Evolutionary conservation across 2,888 invertebrate genomes (phyloP), one percentile per base, ranked within the genome.

Genomic region (Ornithoptera alexandrae): DNA sequence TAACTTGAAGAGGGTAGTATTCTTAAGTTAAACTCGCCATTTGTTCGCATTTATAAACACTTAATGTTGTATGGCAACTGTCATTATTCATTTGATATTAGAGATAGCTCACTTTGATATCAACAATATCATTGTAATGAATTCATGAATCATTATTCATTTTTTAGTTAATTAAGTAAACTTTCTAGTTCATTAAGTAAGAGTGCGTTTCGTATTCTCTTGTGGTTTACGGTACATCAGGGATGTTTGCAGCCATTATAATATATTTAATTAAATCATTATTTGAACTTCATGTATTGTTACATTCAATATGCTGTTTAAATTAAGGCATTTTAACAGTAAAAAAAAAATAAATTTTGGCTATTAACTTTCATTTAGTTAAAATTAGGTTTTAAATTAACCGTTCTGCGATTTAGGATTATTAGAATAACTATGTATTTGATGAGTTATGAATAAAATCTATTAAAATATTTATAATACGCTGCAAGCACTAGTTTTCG

Each of bases 401-500:
- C 30, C 30, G 30, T 30, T 30, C 4, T 30, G 30, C 30, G 30
- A 4, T 30, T 30, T 30, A 30, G 30, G 30, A 30, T 30, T 30
- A 30, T 30, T 30, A 30, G 30, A 30, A 30, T 30, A 30, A 30
- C 30, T 3, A 5, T 30, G 3, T 30, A 30, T 30, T 30, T 30
- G 5, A 3, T 4, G 30, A 30, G 30, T 30, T 30, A n/a, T 50
- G 6, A 53, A n/a, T 12, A n/a, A 7, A 61, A 61, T 39, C 4
- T 0, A 18, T 24, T 7, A n/a, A 61, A n/a, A 39, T n/a, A 53
- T n/a, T 18, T 73, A 77, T 80, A 73, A 74, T 71, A 74, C 42
- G 73, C 74, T 80, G 84, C 85, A 87, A 87, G 81, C 79, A 20
- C 58, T 59, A 56, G 82, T 82, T 87, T 82, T 87, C 77, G 86